Percentiles rank a stretch among this genome's conserved stretches.
Conservation (phyloP, 2,113 vertebrate genomes). For the Coregonus clupeaformis region DNA sequence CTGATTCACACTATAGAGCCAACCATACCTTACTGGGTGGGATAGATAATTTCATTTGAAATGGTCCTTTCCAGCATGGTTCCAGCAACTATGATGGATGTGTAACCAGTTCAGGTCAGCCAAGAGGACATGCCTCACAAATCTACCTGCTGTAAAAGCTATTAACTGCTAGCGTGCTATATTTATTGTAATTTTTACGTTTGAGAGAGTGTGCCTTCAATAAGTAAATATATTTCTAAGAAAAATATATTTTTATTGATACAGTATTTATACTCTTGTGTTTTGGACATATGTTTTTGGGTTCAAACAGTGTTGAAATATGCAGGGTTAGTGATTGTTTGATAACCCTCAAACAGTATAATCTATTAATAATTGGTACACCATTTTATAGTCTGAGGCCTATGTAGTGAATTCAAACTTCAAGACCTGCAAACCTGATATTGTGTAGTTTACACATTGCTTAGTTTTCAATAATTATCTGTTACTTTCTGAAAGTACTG, state of each 20-base stretch:
- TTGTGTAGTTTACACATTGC: too few species aligned
- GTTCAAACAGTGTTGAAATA: background rate
- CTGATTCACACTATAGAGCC: too few species aligned
- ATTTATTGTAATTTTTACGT: conserved; percentile 16
- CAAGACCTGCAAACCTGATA: too few species aligned
- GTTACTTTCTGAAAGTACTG: too few species aligned
- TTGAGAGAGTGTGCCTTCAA: background rate
- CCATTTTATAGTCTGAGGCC: too few species aligned
- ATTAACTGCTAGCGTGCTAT: conserved; percentile 10
- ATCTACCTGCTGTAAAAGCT: conserved; percentile 45
- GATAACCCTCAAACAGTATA: background rate
- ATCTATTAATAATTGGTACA: background rate
- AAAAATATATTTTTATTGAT: background rate
- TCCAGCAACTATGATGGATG: too few species aligned
- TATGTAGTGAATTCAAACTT: background rate
- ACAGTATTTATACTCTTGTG: background rate
- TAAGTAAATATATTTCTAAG: conserved; percentile 23
- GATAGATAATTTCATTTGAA: too few species aligned
- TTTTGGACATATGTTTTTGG: background rate
- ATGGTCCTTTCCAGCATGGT: too few species aligned
- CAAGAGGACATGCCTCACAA: conserved; percentile 49
- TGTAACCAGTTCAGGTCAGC: too few species aligned
- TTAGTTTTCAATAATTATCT: too few species aligned
- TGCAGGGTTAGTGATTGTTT: background rate
- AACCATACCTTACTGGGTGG: too few species aligned